Evolutionary conservation across 1,140 invertebrate genomes (phyloP).

Genomic region (Metopolophium dirhodum): DNA sequence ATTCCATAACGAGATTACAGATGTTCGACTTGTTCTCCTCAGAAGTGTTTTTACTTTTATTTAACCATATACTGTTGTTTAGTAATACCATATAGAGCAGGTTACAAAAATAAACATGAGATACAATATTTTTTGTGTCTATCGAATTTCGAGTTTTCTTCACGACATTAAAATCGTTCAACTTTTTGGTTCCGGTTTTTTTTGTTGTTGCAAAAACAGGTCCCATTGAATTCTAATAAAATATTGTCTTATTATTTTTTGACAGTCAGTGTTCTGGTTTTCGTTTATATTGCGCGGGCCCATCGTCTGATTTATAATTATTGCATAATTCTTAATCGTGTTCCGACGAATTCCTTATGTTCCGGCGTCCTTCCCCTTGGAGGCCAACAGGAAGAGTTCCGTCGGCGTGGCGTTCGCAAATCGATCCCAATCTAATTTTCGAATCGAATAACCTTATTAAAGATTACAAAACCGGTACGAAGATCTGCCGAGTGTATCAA

Average conservation of each 20-base stretch:
- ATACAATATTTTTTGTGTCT: background rate
- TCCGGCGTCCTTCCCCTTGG: constrained; percentile 37
- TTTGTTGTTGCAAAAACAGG: background rate
- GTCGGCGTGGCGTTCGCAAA: no score
- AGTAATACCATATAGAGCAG: background rate
- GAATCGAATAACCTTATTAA: background rate
- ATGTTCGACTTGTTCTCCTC: background rate
- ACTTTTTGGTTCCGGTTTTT: background rate
- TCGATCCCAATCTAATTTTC: constrained; percentile 17
- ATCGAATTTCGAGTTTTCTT: background rate
- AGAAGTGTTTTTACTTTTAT: background rate
- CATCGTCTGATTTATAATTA: background rate
- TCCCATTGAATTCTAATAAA: background rate
- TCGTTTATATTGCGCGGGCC: background rate
- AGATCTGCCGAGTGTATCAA: background rate
- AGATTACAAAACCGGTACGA: background rate
- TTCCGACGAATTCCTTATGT: background rate
- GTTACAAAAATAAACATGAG: background rate
- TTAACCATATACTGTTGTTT: background rate
- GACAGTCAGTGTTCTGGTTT: background rate
- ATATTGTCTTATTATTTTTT: background rate
- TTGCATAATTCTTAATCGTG: background rate
- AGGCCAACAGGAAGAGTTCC: constrained; percentile 46
- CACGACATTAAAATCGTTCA: no score
- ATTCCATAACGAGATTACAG: background rate